Evolutionary conservation across 2,797 vertebrate species (phyloP), one percentile per base, ranked within the genome.

Genomic region (Balearica regulorum): DNA sequence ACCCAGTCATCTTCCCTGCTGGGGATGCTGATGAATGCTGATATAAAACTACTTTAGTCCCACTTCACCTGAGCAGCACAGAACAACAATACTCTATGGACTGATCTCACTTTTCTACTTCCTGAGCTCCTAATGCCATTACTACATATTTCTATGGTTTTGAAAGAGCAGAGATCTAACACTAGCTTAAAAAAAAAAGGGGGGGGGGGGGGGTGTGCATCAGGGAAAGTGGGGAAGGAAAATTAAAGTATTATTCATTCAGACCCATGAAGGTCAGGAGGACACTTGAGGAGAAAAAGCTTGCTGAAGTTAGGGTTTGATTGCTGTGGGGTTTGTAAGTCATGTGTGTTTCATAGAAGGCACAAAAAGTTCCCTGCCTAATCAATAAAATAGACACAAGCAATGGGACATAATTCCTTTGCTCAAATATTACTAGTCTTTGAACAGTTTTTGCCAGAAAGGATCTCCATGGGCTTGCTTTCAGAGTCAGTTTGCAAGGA

Each of bases 141-240:
- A 19, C 35, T 53, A 31, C 16, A 12, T 46, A 62, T 64, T 62
- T 54, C 31, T 48, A 7, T 26, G 19, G 3, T 66, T 66, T n/a
- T 62, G 33, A 72, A 58, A 66, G 43, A 39, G 3, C 33, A 81
- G 37, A 78, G 22, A 54, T 31, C 13, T 60, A 75, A 76, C 5
- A 90, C 4, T 5, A 81, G 7, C 17, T 37, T 29, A 6, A 16
- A 13, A 7, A 25, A 12, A 20, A 33, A 33, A 55, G 18, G 20
- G 2, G 0, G 0, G 2, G 2, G 5, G 8, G 20, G 2, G 8
- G 3, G 0, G 2, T 1, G 11, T 26, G 8, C 8, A 66, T 26
- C 20, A 83, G 3, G 22, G 71, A 29, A 7, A 76, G 4, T 1
- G 3, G 10, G 41, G 28, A 78, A 65, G 12, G 21, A 39, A 91